Conservation (phyloP, 2,888 invertebrate genomes). For the Perithous albicinctus region DNA sequence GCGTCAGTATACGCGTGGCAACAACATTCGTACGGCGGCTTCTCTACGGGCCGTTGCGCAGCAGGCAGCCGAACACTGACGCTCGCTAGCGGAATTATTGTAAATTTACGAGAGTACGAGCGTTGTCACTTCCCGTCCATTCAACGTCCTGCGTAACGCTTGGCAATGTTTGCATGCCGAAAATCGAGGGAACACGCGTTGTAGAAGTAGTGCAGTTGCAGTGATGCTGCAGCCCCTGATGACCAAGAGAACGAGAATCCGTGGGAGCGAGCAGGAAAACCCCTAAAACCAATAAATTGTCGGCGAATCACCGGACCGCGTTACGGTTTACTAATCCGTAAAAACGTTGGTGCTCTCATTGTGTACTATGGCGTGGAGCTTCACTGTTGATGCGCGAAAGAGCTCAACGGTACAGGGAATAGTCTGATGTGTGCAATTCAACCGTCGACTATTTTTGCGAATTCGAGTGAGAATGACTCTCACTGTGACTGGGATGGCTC, state of each 20-base stretch:
- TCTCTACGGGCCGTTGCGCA: constrained; percentile 47
- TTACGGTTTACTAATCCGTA: constrained; percentile 76
- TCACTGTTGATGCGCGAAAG: neutral
- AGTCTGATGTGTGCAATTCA: neutral
- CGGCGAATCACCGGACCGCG: constrained; percentile 74
- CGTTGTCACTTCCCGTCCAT: constrained; percentile 78
- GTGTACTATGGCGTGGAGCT: neutral
- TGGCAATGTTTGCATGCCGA: constrained; percentile 16
- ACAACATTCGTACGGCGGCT: constrained; percentile 60
- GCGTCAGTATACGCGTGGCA: neutral
- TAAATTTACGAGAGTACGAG: constrained; percentile 76
- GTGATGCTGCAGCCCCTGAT: constrained; percentile 9
- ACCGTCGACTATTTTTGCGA: constrained; percentile 39
- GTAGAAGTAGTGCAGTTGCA: constrained; percentile 10
- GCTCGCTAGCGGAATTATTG: constrained; percentile 75
- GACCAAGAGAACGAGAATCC: constrained; percentile 38
- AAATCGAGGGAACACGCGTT: constrained; percentile 8
- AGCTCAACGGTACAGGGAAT: neutral
- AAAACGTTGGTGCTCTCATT: constrained; percentile 69
- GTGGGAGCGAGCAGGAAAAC: constrained; percentile 59
- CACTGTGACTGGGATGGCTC: neutral
- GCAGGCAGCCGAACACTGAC: constrained; percentile 15
- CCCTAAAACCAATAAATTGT: constrained; percentile 77
- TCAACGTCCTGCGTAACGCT: constrained; percentile 68
- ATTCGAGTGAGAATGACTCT: constrained; percentile 27